Conservation (phyloP, 2,888 invertebrate genomes). For the Agrochola lota region DNA sequence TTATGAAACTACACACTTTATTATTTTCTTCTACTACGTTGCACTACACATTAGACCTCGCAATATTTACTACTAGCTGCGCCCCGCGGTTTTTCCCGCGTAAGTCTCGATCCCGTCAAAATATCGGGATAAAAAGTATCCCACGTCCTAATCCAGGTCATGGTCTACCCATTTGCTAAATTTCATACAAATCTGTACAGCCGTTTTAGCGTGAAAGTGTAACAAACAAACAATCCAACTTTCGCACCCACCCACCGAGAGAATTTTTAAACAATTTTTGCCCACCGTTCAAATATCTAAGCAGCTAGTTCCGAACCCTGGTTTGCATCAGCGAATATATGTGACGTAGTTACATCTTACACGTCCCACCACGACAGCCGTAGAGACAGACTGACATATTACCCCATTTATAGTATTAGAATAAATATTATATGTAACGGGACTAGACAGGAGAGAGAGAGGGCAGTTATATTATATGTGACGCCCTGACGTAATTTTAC, state of each 20-base stretch:
- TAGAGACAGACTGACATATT: constrained; percentile 39
- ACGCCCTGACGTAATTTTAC: constrained; percentile 25
- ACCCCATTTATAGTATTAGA: constrained; percentile 60
- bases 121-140: too few relatives aligned
- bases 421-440: constrained; percentile 54
- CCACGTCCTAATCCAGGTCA: too few relatives aligned
- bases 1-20: neutral
- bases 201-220: too few relatives aligned
- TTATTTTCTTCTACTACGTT: neutral
- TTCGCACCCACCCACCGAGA: neutral
- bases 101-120: too few relatives aligned
- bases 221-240: too few relatives aligned
- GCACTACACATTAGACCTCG: neutral
- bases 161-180: too few relatives aligned
- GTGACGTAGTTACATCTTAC: neutral
- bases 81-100: too few relatives aligned
- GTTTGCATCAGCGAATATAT: neutral
- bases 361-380: neutral
- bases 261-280: neutral
- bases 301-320: neutral
- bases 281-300: neutral
- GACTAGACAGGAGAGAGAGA: constrained; percentile 36
- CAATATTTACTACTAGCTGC: too few relatives aligned
- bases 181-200: too few relatives aligned
- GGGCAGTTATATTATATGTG: constrained; percentile 46